Percentiles rank a stretch among this genome's conserved stretches.
Conservation (phyloP, 2,888 invertebrate species). For the Dexiosoma caninum region DNA sequence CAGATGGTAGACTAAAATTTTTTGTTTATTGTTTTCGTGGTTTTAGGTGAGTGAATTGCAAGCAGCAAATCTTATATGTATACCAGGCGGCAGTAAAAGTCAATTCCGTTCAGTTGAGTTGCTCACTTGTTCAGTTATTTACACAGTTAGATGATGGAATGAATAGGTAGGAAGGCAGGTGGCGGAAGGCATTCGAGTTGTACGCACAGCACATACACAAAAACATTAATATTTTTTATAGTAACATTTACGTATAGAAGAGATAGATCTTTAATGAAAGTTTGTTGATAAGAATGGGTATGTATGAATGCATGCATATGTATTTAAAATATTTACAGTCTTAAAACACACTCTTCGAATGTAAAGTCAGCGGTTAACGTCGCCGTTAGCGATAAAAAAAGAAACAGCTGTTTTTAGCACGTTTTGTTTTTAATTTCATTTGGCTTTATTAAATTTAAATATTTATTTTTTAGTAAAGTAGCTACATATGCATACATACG, state of each 20-base stretch:
- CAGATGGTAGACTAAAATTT: conserved; percentile 47
- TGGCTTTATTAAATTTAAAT: conserved; percentile 44
- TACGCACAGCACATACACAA: conserved; percentile 5
- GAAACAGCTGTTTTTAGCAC: conserved; percentile 63
- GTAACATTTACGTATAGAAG: not conserved
- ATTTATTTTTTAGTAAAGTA: conserved; percentile 34
- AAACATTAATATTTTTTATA: not conserved
- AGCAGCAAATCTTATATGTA: conserved; percentile 32
- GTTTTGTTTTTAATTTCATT: conserved; percentile 33
- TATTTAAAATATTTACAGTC: conserved; percentile 11
- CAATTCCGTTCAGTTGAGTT: conserved; percentile 34
- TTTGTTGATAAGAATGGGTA: not conserved
- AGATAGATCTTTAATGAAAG: conserved; percentile 37
- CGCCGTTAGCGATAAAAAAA: conserved; percentile 20
- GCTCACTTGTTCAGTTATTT: conserved; percentile 36
- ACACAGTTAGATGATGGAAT: not conserved
- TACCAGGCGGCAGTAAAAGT: conserved; percentile 19
- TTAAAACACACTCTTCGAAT: conserved; percentile 16
- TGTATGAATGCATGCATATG: not conserved
- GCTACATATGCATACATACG: too few relatives aligned
- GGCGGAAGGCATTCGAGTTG: conserved; percentile 7
- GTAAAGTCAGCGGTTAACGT: not conserved
- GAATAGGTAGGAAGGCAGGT: conserved; percentile 12
- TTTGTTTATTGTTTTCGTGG: conserved; percentile 32
- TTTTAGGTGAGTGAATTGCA: conserved; percentile 45